Evolutionary conservation across 2,113 vertebrate species (phyloP).

Genomic region (Brachyhypopomus gauderio): DNA sequence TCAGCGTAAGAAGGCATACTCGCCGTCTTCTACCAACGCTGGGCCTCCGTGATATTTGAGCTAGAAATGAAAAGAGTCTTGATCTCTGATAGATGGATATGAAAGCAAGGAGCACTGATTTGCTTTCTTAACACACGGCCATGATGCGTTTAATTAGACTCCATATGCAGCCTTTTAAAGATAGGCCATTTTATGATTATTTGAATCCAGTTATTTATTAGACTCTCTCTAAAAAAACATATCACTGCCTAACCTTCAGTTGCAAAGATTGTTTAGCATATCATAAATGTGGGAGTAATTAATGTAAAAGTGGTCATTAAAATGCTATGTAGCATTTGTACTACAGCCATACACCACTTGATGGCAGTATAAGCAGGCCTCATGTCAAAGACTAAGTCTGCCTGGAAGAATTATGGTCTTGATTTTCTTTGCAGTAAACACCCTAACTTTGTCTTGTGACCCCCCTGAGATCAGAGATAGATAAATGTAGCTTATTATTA

Average conservation of each 20-base stretch:
- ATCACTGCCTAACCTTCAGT: background rate
- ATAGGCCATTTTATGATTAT: conserved; percentile 4
- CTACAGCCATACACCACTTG: conserved; percentile 29
- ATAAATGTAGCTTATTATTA: background rate
- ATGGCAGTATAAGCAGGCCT: conserved; percentile 50
- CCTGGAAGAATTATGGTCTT: conserved; percentile 14
- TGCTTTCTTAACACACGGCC: conserved; percentile 38
- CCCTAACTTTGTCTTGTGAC: background rate
- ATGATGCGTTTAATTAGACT: conserved; percentile 46
- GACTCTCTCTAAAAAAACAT: background rate
- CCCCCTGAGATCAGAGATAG: conserved; percentile 4
- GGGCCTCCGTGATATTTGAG: conserved; percentile 57
- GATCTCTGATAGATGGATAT: conserved; percentile 53
- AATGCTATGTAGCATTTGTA: background rate
- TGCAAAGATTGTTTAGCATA: background rate
- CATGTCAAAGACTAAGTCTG: background rate
- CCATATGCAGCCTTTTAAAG: conserved; percentile 30
- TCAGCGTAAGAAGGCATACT: conserved; percentile 28
- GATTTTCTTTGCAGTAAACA: conserved; percentile 16
- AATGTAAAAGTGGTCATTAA: background rate
- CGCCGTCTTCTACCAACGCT: conserved; percentile 37
- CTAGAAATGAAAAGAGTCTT: conserved; percentile 45
- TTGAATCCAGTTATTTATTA: background rate
- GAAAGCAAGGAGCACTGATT: conserved; percentile 38
- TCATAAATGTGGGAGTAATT: conserved; percentile 4